Evolutionary conservation across 2,113 vertebrate species (phyloP).

Genomic region (Trachemys scripta): DNA sequence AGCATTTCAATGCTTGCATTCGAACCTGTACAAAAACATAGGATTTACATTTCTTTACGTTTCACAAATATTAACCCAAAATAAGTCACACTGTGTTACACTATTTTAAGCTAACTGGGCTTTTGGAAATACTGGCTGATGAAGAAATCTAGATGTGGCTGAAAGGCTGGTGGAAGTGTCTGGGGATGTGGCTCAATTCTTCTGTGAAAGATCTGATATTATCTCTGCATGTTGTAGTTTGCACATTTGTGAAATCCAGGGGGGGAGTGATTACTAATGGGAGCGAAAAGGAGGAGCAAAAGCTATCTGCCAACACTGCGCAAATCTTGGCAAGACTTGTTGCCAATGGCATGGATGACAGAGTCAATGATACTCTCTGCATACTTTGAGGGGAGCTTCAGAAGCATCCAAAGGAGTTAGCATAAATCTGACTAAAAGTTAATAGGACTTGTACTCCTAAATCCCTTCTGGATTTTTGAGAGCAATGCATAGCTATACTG

Average conservation of each 20-base stretch:
- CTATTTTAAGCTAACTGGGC: neutral
- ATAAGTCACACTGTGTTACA: neutral
- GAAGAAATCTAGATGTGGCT: neutral
- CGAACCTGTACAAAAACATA: conserved; percentile 85
- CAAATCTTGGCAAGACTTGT: neutral
- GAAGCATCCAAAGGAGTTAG: neutral
- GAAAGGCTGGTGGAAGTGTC: neutral
- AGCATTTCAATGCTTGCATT: conserved; percentile 99
- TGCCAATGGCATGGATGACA: neutral
- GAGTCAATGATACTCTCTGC: neutral
- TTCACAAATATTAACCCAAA: neutral
- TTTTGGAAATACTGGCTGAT: neutral
- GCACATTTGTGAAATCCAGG: neutral
- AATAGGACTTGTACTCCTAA: neutral
- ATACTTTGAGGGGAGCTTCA: neutral
- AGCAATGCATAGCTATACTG: neutral
- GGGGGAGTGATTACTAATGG: neutral
- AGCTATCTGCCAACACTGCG: neutral
- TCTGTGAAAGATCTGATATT: neutral
- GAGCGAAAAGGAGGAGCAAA: neutral
- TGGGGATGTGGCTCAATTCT: neutral
- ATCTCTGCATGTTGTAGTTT: neutral
- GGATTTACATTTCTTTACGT: neutral
- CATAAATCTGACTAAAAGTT: neutral
- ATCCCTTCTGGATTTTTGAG: neutral